A percentile compares a stretch with the other conserved stretches of the same genome.
Conservation (phyloP, 2,797 vertebrate genomes). For the Spinus pinus region DNA sequence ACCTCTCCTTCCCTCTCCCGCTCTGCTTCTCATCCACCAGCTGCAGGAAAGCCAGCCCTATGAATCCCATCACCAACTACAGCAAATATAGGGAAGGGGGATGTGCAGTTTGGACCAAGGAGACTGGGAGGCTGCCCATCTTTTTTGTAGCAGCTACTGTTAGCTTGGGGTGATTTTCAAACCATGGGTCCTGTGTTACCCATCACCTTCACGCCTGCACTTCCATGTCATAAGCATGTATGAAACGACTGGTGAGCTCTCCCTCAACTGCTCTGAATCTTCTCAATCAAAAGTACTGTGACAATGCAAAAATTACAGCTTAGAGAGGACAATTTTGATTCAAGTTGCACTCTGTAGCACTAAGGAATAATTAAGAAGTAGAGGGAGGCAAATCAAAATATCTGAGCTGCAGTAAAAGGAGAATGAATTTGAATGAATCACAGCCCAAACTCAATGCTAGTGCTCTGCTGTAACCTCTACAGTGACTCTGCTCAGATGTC, state of each 20-base stretch:
- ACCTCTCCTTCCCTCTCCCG: background rate
- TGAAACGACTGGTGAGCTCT: fast-evolving
- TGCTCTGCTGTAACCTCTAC: background rate
- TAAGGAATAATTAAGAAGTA: background rate
- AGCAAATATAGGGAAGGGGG: background rate
- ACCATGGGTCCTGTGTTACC: background rate
- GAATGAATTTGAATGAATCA: background rate
- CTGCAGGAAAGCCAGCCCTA: background rate
- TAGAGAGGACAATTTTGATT: background rate
- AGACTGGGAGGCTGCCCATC: background rate
- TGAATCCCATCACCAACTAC: background rate
- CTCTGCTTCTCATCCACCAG: background rate
- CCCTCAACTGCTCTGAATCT: background rate
- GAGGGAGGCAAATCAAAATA: background rate
- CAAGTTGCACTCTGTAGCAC: background rate
- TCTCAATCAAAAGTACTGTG: background rate
- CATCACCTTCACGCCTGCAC: background rate
- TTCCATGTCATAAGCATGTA: fast-evolving
- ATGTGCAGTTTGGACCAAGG: background rate
- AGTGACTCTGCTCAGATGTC: background rate
- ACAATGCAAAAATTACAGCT: background rate
- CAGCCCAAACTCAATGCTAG: background rate
- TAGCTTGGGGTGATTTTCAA: background rate
- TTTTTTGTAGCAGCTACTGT: background rate
- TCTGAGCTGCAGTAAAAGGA: background rate